Evolutionary conservation across 2,113 vertebrate species (phyloP).

Genomic region (Toxotes jaculatrix): DNA sequence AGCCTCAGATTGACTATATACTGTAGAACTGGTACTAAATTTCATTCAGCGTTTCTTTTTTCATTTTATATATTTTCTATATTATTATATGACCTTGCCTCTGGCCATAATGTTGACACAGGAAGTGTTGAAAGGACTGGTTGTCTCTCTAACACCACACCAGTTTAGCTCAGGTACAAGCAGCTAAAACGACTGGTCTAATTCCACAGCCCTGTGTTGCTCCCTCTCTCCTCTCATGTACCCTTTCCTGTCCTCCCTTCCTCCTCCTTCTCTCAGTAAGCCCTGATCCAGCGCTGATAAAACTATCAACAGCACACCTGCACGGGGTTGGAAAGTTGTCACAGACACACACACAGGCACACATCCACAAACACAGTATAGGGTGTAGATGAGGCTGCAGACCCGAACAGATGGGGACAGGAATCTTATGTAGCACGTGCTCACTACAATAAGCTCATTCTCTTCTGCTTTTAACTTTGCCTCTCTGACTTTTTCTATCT

Average conservation of each 20-base stretch:
- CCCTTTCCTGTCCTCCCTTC: not conserved
- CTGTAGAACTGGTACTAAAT: not conserved
- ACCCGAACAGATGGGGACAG: slow-evolving; percentile 29
- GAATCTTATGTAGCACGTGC: slow-evolving; percentile 21
- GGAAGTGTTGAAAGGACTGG: not conserved
- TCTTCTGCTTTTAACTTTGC: slow-evolving; percentile 8
- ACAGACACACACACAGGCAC: slow-evolving; percentile 45
- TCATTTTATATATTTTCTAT: not conserved
- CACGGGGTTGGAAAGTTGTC: slow-evolving; percentile 49
- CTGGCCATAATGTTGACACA: not conserved
- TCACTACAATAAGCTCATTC: slow-evolving; percentile 40
- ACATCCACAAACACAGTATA: not conserved
- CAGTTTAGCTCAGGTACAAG: not conserved
- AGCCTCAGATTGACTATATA: not conserved
- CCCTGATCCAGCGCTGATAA: slow-evolving; percentile 74
- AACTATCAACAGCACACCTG: slow-evolving; percentile 81
- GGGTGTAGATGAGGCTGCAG: slow-evolving; percentile 18
- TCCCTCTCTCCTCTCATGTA: not conserved
- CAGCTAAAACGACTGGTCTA: no score
- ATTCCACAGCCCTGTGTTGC: not conserved
- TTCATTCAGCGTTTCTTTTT: not conserved
- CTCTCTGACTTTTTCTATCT: not conserved
- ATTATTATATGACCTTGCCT: not conserved
- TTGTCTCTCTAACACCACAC: not conserved
- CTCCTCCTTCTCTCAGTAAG: slow-evolving; percentile 11